Percentiles rank a stretch among this genome's conserved stretches.
Conservation (phyloP, 1,140 invertebrate genomes). For the Brachionus plicatilis region DNA sequence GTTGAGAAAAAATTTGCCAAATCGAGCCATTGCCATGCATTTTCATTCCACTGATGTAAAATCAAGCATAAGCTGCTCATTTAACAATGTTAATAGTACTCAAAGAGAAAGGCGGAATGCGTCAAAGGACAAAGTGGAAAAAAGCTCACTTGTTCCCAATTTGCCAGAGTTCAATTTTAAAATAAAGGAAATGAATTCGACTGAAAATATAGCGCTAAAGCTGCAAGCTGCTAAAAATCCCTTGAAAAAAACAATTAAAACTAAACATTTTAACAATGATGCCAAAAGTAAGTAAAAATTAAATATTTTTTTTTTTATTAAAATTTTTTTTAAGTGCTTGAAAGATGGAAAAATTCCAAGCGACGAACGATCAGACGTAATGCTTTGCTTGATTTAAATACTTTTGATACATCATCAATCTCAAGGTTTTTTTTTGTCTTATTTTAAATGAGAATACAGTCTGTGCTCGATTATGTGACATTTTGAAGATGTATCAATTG, state of each 20-base stretch:
- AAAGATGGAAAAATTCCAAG: slow-evolving; percentile 2
- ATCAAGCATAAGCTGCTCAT: background rate
- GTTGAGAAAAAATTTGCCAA: background rate
- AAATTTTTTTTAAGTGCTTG: background rate
- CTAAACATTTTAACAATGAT: background rate
- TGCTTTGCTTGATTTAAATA: background rate
- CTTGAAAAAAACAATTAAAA: background rate
- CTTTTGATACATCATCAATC: background rate
- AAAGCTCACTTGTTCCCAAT: background rate
- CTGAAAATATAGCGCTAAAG: background rate
- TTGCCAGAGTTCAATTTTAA: background rate
- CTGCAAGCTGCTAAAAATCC: background rate
- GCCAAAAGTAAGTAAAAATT: background rate
- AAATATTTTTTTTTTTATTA: background rate
- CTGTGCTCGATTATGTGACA: too few species aligned
- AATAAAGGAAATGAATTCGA: background rate
- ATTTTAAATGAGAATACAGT: too few species aligned
- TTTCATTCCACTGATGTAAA: slow-evolving; percentile 23
- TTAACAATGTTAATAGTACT: background rate
- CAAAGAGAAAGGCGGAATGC: background rate
- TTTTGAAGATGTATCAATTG: too few species aligned
- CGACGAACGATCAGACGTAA: slow-evolving; percentile 10
- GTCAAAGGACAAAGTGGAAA: background rate
- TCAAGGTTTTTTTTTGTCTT: background rate
- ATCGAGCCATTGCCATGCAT: background rate